A percentile compares a stretch with the other conserved stretches of the same genome.
Conservation (phyloP, 2,113 vertebrate species). For the Varanus komodoensis region DNA sequence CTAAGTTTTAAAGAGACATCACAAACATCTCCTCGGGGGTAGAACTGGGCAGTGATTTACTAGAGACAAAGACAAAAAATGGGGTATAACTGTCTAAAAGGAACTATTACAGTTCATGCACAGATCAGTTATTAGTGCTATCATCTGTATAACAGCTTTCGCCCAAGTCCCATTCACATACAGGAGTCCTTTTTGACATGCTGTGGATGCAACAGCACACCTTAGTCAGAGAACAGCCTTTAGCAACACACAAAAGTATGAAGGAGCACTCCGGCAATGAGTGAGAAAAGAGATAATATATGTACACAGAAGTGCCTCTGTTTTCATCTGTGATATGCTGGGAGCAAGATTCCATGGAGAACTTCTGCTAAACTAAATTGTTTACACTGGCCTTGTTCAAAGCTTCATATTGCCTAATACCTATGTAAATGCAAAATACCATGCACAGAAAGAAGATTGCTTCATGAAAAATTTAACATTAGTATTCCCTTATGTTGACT, state of each 20-base stretch:
- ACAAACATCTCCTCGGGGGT: background rate
- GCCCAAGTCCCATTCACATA: background rate
- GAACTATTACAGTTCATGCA: background rate
- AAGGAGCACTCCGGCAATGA: background rate
- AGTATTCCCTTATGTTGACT: background rate
- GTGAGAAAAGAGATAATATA: background rate
- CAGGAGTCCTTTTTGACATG: background rate
- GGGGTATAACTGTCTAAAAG: background rate
- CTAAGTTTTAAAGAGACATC: background rate
- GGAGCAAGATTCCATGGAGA: background rate
- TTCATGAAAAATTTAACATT: background rate
- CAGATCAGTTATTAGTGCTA: background rate
- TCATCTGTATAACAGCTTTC: background rate
- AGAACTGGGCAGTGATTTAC: background rate
- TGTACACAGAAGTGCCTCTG: background rate
- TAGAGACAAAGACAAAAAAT: background rate
- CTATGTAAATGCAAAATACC: background rate
- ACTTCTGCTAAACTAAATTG: background rate
- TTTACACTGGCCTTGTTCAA: background rate
- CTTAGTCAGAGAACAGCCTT: background rate
- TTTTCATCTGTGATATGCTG: background rate
- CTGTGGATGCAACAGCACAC: background rate
- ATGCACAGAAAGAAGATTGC: background rate
- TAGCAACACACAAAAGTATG: background rate
- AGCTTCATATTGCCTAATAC: background rate